A percentile compares a stretch with the other conserved stretches of the same genome.
Conservation (phyloP, 2,113 vertebrate species). For the Rousettus leschenaultii region DNA sequence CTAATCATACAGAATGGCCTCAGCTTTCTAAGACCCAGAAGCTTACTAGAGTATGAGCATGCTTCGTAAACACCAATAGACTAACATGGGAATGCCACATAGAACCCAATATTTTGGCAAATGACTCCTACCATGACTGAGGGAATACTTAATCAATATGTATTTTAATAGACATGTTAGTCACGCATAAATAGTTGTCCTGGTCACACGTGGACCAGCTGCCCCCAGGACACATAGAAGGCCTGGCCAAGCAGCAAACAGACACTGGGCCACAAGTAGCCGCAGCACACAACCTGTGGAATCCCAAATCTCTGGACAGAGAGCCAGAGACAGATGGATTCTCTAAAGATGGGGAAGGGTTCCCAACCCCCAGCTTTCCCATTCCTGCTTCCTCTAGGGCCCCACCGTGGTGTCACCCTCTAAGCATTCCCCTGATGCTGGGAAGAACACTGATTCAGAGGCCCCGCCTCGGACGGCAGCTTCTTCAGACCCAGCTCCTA, state of each 20-base stretch:
- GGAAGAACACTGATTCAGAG: background rate
- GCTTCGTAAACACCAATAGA: background rate
- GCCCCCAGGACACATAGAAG: accelerated
- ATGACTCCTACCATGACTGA: background rate
- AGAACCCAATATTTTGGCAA: background rate
- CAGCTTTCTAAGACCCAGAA: background rate
- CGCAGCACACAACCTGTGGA: background rate
- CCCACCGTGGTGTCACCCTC: background rate
- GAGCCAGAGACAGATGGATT: background rate
- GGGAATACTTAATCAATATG: accelerated
- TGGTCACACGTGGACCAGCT: accelerated
- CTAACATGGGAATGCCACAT: accelerated
- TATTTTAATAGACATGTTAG: accelerated
- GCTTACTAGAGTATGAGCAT: background rate
- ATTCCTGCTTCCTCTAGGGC: background rate
- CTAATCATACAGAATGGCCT: background rate
- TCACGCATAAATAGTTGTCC: background rate
- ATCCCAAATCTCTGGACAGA: background rate
- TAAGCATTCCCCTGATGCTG: background rate
- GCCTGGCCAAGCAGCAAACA: background rate
- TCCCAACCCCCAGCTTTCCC: background rate
- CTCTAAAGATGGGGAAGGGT: background rate
- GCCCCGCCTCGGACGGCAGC: background rate
- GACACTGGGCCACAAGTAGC: background rate
- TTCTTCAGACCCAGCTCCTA: background rate